These are phyloP conservation scores for Clarias batrachus DNA, from an alignment of 2,113 vertebrate genomes.

Conservation along the genomic window DNA sequence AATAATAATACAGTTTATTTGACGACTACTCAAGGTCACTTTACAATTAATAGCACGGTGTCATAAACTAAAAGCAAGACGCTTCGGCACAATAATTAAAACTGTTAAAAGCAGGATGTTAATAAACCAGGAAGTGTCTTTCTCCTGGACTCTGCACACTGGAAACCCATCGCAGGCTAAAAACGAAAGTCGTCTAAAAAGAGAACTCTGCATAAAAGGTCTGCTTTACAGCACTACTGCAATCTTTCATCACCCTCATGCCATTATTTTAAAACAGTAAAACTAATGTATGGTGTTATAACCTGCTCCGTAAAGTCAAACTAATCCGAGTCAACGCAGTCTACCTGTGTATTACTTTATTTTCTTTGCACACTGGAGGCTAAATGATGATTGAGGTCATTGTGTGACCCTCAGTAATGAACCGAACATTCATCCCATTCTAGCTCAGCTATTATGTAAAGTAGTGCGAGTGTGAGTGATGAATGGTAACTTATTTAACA, in stretches of 20 bases:
- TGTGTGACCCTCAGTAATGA: conserved; percentile 4
- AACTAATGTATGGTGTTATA: neutral
- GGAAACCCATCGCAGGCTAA: no score
- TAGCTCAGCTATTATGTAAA: neutral
- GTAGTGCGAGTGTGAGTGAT: neutral
- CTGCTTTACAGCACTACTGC: neutral
- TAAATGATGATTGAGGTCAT: conserved; percentile 27
- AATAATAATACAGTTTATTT: no score
- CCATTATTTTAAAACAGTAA: neutral
- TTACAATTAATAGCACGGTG: no score
- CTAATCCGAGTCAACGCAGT: neutral
- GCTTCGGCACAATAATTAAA: no score
- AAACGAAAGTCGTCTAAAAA: no score
- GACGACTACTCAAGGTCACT: no score
- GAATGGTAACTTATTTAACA: neutral
- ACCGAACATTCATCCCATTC: conserved; percentile 26
- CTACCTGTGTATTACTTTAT: neutral
- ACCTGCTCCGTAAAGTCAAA: neutral
- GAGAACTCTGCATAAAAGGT: no score
- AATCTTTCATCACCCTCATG: neutral
- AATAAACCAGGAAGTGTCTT: no score
- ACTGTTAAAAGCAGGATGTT: no score
- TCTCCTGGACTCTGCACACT: no score
- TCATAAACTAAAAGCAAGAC: no score
- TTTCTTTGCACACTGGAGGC: neutral